Percentiles rank a stretch among this genome's conserved stretches.
phyloP scores from a whole-genome alignment of 2,113 vertebrate species.

The Agelaius tricolor region DNA sequence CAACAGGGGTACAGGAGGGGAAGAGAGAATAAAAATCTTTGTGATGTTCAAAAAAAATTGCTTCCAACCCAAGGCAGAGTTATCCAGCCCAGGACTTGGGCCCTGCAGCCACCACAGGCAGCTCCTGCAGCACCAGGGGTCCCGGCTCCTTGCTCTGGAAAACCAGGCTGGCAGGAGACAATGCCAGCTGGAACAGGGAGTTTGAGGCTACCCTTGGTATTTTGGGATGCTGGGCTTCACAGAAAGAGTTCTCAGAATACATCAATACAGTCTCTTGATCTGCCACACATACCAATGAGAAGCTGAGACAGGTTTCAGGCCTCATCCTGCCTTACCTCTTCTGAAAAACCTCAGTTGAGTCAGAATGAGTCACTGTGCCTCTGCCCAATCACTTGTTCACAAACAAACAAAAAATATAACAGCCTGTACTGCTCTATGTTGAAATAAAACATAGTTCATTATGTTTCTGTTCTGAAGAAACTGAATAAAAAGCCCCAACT shows the following conservation, averaged over 20 bases:
- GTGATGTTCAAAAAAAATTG: background rate
- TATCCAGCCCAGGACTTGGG: background rate
- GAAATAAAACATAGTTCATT: background rate
- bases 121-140: background rate
- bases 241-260: background rate
- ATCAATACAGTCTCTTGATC: background rate
- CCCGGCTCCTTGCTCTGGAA: background rate
- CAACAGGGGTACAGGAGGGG: background rate
- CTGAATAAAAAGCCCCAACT: background rate
- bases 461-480: background rate
- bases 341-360: conserved; percentile 30
- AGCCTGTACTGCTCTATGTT: background rate
- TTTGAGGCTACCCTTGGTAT: background rate
- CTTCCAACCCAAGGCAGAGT: background rate
- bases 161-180: background rate
- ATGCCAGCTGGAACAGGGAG: background rate
- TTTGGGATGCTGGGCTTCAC: background rate
- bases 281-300: background rate
- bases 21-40: background rate
- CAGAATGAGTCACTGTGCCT: conserved; percentile 19
- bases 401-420: background rate
- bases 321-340: background rate
- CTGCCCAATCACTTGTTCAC: background rate
- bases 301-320: background rate
- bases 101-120: background rate